These are phyloP conservation scores for Bombus waltoni DNA, from an alignment of 1,140 invertebrate species.

Conservation along the genomic window DNA sequence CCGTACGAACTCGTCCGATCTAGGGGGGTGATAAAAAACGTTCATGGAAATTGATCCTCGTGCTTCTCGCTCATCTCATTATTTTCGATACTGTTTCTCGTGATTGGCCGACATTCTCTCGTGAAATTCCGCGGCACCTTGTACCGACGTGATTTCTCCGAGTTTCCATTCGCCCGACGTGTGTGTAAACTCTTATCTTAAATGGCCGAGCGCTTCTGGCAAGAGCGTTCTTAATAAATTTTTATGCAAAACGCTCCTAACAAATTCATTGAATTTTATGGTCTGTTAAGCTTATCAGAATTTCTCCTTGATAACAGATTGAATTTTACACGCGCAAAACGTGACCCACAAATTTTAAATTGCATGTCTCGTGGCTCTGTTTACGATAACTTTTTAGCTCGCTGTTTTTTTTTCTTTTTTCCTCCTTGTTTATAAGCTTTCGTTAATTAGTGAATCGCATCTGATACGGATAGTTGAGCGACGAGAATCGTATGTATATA, in stretches of 20 bases:
- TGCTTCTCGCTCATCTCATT: slow-evolving; percentile 79
- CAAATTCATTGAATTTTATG: slow-evolving; percentile 11
- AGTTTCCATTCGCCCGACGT: background rate
- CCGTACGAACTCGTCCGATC: slow-evolving; percentile 21
- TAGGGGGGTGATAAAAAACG: slow-evolving; percentile 43
- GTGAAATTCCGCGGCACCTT: slow-evolving; percentile 16
- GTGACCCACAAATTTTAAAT: background rate
- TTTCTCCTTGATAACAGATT: background rate
- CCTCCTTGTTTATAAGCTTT: no score
- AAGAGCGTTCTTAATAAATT: background rate
- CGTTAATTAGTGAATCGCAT: slow-evolving; percentile 57
- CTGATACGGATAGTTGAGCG: background rate
- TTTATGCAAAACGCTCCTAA: background rate
- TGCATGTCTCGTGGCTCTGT: background rate
- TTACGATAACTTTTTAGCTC: background rate
- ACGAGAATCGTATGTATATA: background rate
- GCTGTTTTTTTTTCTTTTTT: background rate
- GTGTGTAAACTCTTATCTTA: slow-evolving; percentile 19
- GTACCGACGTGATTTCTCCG: background rate
- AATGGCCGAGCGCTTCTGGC: background rate
- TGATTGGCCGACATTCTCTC: slow-evolving; percentile 74
- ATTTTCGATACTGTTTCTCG: slow-evolving; percentile 76
- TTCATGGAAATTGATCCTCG: slow-evolving; percentile 62
- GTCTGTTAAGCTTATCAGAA: background rate
- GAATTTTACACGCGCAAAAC: background rate